A percentile compares a stretch with the other conserved stretches of the same genome.
Evolutionary conservation across 92 coral and sea anemone genomes (phyloP).

Genomic region (Porites divaricata): DNA sequence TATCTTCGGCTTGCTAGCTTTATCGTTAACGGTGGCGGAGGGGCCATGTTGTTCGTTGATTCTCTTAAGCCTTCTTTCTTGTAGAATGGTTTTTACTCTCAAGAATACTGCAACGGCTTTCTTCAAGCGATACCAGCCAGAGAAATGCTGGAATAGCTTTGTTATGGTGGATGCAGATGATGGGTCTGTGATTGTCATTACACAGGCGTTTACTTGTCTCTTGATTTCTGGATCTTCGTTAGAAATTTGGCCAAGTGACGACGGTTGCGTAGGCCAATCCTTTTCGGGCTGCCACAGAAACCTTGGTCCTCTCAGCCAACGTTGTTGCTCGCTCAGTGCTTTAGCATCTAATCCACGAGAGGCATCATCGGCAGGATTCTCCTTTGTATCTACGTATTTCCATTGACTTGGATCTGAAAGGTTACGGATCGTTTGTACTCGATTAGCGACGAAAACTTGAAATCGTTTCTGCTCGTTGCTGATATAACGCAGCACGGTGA

Average conservation of each 20-base stretch:
- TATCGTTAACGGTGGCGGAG: slow-evolving; percentile 6
- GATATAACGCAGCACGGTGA: slow-evolving; percentile 47
- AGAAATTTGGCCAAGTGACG: slow-evolving; percentile 27
- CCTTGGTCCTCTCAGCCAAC: slow-evolving; percentile 50
- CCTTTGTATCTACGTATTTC: slow-evolving; percentile 55
- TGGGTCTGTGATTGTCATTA: not conserved
- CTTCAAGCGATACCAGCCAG: slow-evolving; percentile 56
- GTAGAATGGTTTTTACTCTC: slow-evolving; percentile 31
- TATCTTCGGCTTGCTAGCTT: not conserved
- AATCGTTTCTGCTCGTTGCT: slow-evolving; percentile 38
- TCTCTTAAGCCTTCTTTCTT: slow-evolving; percentile 7
- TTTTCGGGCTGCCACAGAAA: slow-evolving; percentile 61
- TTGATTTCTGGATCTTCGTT: slow-evolving; percentile 53
- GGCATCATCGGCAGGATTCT: slow-evolving; percentile 71
- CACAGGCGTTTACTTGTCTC: slow-evolving; percentile 18
- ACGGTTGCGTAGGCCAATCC: slow-evolving; percentile 58
- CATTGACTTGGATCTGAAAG: slow-evolving; percentile 57
- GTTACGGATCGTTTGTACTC: slow-evolving; percentile 63
- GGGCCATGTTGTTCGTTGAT: not conserved
- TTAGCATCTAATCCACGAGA: slow-evolving; percentile 47
- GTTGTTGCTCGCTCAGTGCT: slow-evolving; percentile 32
- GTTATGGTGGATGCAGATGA: slow-evolving; percentile 4
- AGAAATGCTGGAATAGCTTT: slow-evolving; percentile 38
- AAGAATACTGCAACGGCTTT: slow-evolving; percentile 52
- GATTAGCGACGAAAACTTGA: slow-evolving; percentile 67